Evolutionary conservation across 2,113 vertebrate genomes (phyloP).

Genomic region (Saguinus midas): DNA sequence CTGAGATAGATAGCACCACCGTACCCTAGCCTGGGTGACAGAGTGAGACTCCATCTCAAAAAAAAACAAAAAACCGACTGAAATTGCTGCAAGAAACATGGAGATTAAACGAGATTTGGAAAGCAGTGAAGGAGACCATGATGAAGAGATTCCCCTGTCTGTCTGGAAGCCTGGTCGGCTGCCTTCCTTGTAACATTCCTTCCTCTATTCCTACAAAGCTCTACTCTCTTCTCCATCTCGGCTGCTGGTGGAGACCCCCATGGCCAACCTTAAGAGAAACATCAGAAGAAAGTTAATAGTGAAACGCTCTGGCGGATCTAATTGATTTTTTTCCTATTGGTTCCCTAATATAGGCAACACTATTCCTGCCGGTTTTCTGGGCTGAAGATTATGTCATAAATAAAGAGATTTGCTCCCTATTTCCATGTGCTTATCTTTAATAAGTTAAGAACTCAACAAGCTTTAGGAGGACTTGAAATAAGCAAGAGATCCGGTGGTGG

Average conservation of each 20-base stretch:
- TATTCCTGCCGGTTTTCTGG: conserved; percentile 74
- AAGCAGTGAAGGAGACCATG: neutral
- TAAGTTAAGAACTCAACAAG: conserved; percentile 79
- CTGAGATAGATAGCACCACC: too few species aligned
- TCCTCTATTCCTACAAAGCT: conserved; percentile 1
- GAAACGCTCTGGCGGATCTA: conserved; percentile 66
- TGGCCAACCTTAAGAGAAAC: conserved; percentile 62
- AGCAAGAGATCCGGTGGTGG: conserved; percentile 60
- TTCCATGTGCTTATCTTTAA: conserved; percentile 81
- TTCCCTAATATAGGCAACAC: conserved; percentile 76
- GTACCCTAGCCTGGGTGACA: too few species aligned
- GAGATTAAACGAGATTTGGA: neutral
- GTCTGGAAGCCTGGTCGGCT: neutral
- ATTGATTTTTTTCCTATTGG: conserved; percentile 79
- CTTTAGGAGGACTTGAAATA: conserved; percentile 74
- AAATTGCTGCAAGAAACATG: conserved; percentile 14
- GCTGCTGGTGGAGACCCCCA: neutral
- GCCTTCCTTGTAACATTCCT: neutral
- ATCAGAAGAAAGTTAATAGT: conserved; percentile 76
- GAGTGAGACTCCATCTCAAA: too few species aligned
- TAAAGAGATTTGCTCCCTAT: conserved; percentile 81
- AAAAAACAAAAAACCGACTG: neutral
- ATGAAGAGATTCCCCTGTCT: neutral
- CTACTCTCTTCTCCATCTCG: neutral
- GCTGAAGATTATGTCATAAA: conserved; percentile 81